Percentiles rank a stretch among this genome's conserved stretches.
phyloP scores from a whole-genome alignment of 2,888 invertebrate genomes.

The Caenorhabditis sp. region DNA sequence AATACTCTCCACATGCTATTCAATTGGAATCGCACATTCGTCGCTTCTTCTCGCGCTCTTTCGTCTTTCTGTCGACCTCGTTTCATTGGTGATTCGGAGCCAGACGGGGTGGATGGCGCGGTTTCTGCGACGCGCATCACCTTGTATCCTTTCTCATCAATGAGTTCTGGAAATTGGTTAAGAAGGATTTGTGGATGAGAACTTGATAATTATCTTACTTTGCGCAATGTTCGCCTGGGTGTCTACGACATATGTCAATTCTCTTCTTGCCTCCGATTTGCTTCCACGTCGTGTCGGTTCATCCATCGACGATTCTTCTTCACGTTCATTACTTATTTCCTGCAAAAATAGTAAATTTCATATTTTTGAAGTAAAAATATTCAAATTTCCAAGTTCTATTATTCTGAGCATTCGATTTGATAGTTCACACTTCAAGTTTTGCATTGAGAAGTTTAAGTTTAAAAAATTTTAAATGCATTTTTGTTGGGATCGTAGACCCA shows the following conservation, averaged over 20 bases:
- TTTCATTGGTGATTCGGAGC: conserved; percentile 16
- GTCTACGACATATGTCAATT: conserved; percentile 17
- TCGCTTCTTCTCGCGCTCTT: conserved; percentile 17
- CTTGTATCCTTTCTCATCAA: conserved; percentile 7
- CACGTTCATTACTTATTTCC: conserved; percentile 19
- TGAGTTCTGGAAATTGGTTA: no score
- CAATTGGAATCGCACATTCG: conserved; percentile 27
- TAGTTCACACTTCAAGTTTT: no score
- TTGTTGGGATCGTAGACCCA: no score
- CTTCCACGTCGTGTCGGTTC: neutral
- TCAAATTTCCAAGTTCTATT: neutral
- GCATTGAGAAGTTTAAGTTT: no score
- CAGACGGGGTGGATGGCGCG: neutral
- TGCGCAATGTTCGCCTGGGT: neutral
- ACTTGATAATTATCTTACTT: no score
- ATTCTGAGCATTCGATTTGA: no score
- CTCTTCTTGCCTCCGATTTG: conserved; percentile 11
- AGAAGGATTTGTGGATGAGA: no score
- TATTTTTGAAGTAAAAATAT: neutral
- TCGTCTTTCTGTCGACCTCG: conserved; percentile 24
- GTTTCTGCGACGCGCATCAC: neutral
- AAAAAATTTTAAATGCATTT: no score
- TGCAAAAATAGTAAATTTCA: neutral
- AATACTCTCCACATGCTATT: conserved; percentile 19
- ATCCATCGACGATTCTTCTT: neutral